Evolutionary conservation across 2,888 invertebrate species (phyloP).

Genomic region (Gerosis bhagava): DNA sequence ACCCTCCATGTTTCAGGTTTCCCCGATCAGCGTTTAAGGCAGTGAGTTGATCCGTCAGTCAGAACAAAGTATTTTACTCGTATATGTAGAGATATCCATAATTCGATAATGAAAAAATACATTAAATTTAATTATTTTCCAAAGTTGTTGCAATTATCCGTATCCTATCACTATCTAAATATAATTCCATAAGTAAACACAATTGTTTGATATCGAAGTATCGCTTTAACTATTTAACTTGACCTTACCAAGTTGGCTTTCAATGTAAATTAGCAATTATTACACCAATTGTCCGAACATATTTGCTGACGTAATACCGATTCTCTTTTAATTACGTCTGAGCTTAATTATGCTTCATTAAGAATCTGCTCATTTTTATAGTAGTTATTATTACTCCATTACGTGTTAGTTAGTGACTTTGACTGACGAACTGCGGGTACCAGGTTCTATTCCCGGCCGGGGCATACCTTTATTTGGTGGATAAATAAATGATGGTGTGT

Average conservation of each 20-base stretch:
- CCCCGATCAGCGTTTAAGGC: too few species aligned
- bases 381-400: background rate
- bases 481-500: too few species aligned
- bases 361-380: background rate
- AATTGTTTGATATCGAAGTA: constrained; percentile 19
- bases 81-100: too few species aligned
- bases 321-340: constrained; percentile 23
- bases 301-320: constrained; percentile 27
- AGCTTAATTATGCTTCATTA: constrained; percentile 12
- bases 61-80: too few species aligned
- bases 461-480: too few species aligned
- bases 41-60: too few species aligned
- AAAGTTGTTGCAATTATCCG: background rate
- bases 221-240: constrained; percentile 37
- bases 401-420: too few species aligned
- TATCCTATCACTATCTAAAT: constrained; percentile 6
- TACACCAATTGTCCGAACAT: constrained; percentile 24
- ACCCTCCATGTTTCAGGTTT: too few species aligned
- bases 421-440: too few species aligned
- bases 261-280: constrained; percentile 51
- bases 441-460: too few species aligned
- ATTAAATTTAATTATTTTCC: too few species aligned
- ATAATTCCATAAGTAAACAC: constrained; percentile 18
- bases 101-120: too few species aligned
- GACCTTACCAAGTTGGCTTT: constrained; percentile 48